Percentiles rank a stretch among this genome's conserved stretches.
Conservation (phyloP, 1,140 invertebrate genomes). For the Zeugodacus cucurbitae region DNA sequence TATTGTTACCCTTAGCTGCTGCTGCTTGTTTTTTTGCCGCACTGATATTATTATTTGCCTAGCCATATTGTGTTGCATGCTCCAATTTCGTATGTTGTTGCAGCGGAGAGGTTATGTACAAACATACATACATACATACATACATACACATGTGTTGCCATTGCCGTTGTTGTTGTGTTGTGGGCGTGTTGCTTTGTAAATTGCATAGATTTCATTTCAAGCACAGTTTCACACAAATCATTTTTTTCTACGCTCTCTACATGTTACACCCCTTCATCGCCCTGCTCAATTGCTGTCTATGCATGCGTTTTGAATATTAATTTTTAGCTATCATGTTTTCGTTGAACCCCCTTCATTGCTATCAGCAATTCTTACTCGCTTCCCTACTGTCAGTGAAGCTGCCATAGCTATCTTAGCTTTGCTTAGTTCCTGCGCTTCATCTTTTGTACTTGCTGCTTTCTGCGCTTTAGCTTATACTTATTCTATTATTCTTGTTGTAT, state of each 20-base stretch:
- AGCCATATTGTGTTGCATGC: background rate
- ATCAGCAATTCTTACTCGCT: background rate
- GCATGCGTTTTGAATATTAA: background rate
- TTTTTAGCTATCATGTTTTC: background rate
- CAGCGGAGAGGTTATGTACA: background rate
- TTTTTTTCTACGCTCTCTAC: background rate
- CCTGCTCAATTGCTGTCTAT: background rate
- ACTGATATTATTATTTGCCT: background rate
- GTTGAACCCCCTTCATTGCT: background rate
- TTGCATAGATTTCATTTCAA: background rate
- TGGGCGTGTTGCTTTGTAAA: background rate
- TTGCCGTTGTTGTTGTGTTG: background rate
- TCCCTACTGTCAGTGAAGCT: background rate
- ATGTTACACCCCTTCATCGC: background rate
- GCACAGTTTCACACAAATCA: background rate
- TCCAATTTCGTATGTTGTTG: background rate
- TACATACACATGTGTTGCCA: background rate
- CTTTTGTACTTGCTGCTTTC: background rate
- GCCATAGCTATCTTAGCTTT: background rate
- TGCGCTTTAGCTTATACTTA: background rate
- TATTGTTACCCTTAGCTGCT: background rate
- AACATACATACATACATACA: background rate
- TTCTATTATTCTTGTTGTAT: background rate
- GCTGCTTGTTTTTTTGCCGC: background rate
- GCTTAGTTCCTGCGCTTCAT: background rate